Conservation (phyloP, 2,888 invertebrate genomes). For the Bimastos eiseni region DNA sequence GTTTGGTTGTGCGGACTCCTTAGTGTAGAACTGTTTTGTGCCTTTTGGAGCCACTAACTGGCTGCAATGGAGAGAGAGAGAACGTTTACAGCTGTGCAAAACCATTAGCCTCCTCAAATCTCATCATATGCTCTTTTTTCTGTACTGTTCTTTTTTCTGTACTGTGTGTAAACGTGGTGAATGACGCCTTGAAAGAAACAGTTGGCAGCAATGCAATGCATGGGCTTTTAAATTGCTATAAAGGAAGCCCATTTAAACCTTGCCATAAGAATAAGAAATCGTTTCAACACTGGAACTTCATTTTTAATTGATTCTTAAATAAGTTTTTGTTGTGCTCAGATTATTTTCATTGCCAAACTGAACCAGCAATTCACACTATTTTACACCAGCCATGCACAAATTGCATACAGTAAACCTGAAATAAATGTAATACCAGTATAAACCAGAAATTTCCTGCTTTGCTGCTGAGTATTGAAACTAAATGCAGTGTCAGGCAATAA, state of each 20-base stretch:
- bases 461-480: neutral
- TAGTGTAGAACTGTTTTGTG: constrained; percentile 9
- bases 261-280: neutral
- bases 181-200: neutral
- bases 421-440: neutral
- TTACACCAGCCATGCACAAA: neutral
- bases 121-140: neutral
- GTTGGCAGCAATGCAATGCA: neutral
- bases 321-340: neutral
- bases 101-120: neutral
- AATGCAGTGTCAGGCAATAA: neutral
- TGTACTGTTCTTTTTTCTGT: constrained; percentile 10
- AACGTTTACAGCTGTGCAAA: neutral
- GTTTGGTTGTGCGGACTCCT: neutral
- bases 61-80: neutral
- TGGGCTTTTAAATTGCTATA: neutral
- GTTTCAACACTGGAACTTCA: neutral
- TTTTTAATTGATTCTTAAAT: neutral
- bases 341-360: neutral
- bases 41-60: constrained; percentile 4
- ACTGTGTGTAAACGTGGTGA: neutral
- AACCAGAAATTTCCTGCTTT: neutral
- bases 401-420: neutral
- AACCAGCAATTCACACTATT: neutral
- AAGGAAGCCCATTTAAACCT: neutral